A percentile compares a stretch with the other conserved stretches of the same genome.
phyloP scores from a whole-genome alignment of 2,113 vertebrate species.

The Atractosteus spatula region DNA sequence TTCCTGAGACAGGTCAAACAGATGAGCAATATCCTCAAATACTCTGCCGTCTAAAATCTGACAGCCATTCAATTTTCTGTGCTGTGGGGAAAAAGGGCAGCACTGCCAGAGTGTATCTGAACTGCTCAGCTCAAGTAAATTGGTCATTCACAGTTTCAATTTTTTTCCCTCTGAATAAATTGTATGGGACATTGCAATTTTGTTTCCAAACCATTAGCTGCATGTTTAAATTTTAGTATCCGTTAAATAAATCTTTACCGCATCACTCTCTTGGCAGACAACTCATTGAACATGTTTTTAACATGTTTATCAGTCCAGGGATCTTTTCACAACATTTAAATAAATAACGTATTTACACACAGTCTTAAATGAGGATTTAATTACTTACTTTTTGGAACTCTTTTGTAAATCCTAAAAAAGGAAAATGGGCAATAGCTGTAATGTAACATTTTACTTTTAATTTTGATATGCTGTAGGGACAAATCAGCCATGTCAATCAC shows the following conservation, averaged over 20 bases:
- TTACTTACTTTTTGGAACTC: too few species aligned
- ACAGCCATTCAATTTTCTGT: constrained; percentile 52
- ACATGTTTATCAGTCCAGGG: not conserved
- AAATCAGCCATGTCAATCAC: too few species aligned
- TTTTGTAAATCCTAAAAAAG: too few species aligned
- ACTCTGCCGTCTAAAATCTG: constrained; percentile 30
- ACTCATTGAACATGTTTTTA: not conserved
- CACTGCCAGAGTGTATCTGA: constrained; percentile 28
- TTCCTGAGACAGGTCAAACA: constrained; percentile 58
- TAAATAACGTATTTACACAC: too few species aligned
- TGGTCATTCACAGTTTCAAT: constrained; percentile 30
- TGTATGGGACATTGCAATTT: constrained; percentile 53
- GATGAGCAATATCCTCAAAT: constrained; percentile 51
- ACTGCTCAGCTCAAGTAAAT: constrained; percentile 11
- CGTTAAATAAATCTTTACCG: constrained; percentile 46
- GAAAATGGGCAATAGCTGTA: too few species aligned
- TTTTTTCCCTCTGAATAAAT: constrained; percentile 41
- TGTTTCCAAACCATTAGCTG: constrained; percentile 50
- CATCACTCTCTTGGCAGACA: constrained; percentile 43
- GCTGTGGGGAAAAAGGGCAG: constrained; percentile 22
- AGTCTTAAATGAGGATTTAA: too few species aligned
- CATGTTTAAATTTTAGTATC: constrained; percentile 59
- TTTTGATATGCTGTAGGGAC: not conserved
- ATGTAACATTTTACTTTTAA: too few species aligned
- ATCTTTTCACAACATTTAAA: too few species aligned